Conservation (phyloP, 2,797 vertebrate genomes). For the Microhierax caerulescens region DNA sequence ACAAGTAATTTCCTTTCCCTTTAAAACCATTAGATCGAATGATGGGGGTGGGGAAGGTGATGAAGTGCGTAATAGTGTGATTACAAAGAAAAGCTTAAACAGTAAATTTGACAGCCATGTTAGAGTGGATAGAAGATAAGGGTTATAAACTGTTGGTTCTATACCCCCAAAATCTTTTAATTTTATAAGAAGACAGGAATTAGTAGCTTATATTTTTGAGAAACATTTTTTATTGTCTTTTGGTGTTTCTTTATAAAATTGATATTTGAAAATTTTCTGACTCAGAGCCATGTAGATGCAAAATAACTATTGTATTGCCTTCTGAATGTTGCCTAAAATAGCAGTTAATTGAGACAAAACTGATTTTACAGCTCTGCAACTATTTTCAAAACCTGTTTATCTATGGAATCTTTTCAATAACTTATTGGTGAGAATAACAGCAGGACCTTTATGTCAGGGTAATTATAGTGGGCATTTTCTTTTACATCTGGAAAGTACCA, state of each 20-base stretch:
- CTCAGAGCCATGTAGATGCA: background rate
- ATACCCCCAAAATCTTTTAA: constrained; percentile 1
- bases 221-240: background rate
- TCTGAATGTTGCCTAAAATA: background rate
- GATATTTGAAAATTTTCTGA: background rate
- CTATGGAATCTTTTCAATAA: background rate
- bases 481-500: background rate
- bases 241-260: background rate
- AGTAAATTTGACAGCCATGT: constrained; percentile 71
- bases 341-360: background rate
- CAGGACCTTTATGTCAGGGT: background rate
- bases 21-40: constrained; percentile 77
- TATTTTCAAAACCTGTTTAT: background rate
- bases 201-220: background rate
- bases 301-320: background rate
- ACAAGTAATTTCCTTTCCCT: constrained; percentile 82
- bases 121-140: constrained; percentile 42
- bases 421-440: background rate
- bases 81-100: constrained; percentile 75
- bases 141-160: constrained; percentile 3
- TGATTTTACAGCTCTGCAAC: background rate
- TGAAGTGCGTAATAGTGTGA: constrained; percentile 71
- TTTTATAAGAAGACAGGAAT: constrained; percentile 11
- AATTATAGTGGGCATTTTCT: background rate
- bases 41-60: constrained; percentile 73